These are phyloP conservation scores for Ruditapes philippinarum DNA, from an alignment of 1,140 invertebrate species.

Conservation along the genomic window DNA sequence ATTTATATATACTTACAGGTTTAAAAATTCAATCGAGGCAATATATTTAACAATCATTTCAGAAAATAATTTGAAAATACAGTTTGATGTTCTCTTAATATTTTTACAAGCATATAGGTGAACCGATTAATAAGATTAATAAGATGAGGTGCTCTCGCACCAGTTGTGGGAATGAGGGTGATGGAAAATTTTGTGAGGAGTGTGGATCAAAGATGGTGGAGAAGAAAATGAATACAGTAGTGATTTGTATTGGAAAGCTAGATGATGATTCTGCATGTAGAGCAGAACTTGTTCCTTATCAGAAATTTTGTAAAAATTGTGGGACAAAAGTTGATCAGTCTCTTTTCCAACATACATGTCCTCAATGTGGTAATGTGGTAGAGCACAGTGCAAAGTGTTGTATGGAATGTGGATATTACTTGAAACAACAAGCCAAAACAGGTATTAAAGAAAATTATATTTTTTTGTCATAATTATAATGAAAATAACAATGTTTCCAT, in stretches of 20 bases:
- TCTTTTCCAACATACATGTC: background rate
- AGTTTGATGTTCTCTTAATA: too few relatives aligned
- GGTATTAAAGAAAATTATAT: too few relatives aligned
- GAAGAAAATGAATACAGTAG: background rate
- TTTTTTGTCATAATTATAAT: too few relatives aligned
- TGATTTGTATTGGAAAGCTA: background rate
- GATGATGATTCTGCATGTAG: background rate
- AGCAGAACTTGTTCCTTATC: background rate
- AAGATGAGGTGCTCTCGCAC: background rate
- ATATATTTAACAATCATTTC: too few relatives aligned
- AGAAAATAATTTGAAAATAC: too few relatives aligned
- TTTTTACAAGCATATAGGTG: too few relatives aligned
- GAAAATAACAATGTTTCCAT: too few relatives aligned
- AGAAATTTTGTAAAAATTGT: background rate
- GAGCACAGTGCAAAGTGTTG: background rate
- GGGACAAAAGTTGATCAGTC: background rate
- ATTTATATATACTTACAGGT: too few relatives aligned
- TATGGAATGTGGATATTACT: background rate
- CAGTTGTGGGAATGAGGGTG: background rate
- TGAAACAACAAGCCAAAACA: background rate
- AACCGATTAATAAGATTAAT: too few relatives aligned
- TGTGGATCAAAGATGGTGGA: background rate
- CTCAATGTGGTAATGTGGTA: background rate
- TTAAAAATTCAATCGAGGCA: too few relatives aligned
- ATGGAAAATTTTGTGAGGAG: background rate